Conservation (phyloP, 2,888 invertebrate species). For the Hanleya hanleyi region DNA sequence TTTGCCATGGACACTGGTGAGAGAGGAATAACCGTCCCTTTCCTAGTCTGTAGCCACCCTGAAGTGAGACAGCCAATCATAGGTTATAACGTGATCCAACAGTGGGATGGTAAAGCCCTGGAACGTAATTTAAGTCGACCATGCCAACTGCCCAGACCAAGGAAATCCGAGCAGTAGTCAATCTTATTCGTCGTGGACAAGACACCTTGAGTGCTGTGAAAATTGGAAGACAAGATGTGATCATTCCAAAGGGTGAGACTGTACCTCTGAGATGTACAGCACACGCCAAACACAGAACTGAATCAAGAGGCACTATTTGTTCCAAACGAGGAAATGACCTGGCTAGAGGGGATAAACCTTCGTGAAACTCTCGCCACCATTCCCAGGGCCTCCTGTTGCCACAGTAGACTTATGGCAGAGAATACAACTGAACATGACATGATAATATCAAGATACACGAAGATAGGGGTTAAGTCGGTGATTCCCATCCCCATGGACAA, state of each 20-base stretch:
- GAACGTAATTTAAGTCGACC: background rate
- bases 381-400: background rate
- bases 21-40: background rate
- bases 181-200: background rate
- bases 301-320: too few species aligned
- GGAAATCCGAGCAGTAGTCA: background rate
- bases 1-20: background rate
- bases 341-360: background rate
- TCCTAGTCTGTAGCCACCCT: background rate
- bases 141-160: background rate
- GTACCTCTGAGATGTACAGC: background rate
- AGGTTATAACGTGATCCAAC: background rate
- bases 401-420: background rate
- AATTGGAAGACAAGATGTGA: slow-evolving; percentile 4
- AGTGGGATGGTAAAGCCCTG: background rate
- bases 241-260: background rate
- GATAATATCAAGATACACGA: background rate
- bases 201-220: background rate
- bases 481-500: background rate
- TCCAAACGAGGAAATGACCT: too few species aligned
- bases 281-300: too few species aligned
- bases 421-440: background rate
- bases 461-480: background rate
- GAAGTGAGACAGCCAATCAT: background rate
- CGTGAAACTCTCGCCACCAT: background rate